These are phyloP conservation scores for Emys orbicularis DNA, from an alignment of 2,797 vertebrate genomes.

Conservation along the genomic window DNA sequence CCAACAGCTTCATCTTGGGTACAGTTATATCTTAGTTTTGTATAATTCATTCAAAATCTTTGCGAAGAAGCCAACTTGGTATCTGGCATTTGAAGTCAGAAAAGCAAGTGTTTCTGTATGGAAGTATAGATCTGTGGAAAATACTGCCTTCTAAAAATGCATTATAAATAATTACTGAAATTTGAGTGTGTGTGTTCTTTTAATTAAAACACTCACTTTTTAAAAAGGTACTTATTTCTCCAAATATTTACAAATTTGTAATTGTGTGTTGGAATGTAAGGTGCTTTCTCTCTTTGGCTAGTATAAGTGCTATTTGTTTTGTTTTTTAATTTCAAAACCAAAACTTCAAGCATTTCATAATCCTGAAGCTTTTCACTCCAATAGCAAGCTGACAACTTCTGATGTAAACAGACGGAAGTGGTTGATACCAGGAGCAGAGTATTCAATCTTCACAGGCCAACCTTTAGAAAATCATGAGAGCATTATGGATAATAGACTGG, in stretches of 20 bases:
- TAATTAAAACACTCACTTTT: neutral
- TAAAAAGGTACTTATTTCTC: neutral
- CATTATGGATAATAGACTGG: slow-evolving; percentile 63
- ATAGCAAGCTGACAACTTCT: slow-evolving; percentile 74
- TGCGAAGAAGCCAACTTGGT: neutral
- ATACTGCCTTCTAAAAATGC: neutral
- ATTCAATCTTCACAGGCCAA: slow-evolving; percentile 83
- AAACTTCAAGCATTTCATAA: slow-evolving; percentile 76
- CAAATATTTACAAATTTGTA: neutral
- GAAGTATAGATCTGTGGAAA: neutral
- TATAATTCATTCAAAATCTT: neutral
- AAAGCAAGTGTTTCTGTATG: neutral
- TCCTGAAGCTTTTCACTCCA: slow-evolving; percentile 77
- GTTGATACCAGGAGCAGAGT: slow-evolving; percentile 78
- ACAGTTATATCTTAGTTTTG: neutral
- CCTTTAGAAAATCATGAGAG: slow-evolving; percentile 74
- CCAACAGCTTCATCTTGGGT: neutral
- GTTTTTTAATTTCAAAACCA: neutral
- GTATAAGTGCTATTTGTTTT: neutral
- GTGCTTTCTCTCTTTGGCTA: neutral
- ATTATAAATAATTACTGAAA: slow-evolving; percentile 12
- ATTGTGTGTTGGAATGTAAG: neutral
- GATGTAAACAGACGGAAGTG: slow-evolving; percentile 84
- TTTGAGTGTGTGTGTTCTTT: neutral
- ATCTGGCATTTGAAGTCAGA: neutral